Evolutionary conservation across 2,888 invertebrate genomes (phyloP).

Genomic region (Xestia ashworthii): DNA sequence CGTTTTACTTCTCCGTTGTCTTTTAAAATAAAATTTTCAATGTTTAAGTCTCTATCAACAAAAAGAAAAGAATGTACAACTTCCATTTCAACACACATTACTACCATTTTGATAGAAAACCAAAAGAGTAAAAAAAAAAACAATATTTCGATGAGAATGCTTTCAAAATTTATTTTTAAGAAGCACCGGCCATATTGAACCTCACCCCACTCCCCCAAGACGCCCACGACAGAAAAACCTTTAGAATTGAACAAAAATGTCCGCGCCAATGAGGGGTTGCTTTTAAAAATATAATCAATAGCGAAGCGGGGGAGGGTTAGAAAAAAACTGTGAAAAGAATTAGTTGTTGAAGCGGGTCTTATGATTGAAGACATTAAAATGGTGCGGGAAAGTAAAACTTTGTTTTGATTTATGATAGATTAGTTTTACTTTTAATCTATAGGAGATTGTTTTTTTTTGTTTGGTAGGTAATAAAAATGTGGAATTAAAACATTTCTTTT

Average conservation of each 20-base stretch:
- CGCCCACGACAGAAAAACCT: conserved; percentile 88
- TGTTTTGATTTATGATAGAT: not conserved
- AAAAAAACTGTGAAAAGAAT: conserved; percentile 58
- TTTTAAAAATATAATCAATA: conserved; percentile 85
- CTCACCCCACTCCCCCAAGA: conserved; percentile 75
- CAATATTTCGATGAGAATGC: not conserved
- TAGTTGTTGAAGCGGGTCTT: conserved; percentile 28
- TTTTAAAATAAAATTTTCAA: not conserved
- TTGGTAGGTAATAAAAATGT: too few species aligned
- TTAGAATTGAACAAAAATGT: conserved; percentile 88
- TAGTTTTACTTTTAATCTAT: not conserved
- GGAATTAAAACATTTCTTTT: not conserved
- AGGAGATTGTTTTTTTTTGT: not conserved
- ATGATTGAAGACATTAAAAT: conserved; percentile 21
- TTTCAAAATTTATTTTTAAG: conserved; percentile 75
- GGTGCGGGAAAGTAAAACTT: not conserved
- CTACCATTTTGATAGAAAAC: not conserved
- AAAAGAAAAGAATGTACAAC: not conserved
- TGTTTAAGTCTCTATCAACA: not conserved
- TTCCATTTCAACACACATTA: not conserved
- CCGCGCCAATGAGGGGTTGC: conserved; percentile 80
- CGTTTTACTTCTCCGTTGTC: not conserved
- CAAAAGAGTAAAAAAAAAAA: not conserved
- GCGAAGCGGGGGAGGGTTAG: conserved; percentile 70
- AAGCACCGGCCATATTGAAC: conserved; percentile 78